Conservation (phyloP, 2,888 invertebrate genomes). For the Athalia circularis region DNA sequence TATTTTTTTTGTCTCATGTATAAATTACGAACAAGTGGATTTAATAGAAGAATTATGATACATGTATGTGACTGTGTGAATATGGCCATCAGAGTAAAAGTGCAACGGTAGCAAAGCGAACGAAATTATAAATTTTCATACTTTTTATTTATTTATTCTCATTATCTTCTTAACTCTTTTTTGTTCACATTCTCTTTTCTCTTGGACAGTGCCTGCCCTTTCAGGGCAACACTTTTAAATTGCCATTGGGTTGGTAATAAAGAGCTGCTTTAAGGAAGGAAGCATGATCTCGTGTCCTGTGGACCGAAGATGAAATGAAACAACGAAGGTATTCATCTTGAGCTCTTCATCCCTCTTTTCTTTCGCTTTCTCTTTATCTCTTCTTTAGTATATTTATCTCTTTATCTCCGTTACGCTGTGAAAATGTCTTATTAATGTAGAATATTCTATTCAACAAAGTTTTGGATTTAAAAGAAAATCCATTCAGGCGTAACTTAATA, state of each 20-base stretch:
- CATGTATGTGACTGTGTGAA: no score
- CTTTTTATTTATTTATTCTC: neutral
- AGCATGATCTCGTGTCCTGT: neutral
- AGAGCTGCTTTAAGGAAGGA: neutral
- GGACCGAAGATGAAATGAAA: conserved; percentile 31
- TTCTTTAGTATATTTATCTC: no score
- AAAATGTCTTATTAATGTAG: conserved; percentile 15
- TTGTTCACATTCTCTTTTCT: neutral
- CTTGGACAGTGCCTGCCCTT: neutral
- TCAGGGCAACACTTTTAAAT: neutral
- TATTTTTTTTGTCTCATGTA: no score
- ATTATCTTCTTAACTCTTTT: neutral
- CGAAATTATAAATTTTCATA: neutral
- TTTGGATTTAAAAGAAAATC: conserved; percentile 15
- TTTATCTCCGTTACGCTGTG: neutral
- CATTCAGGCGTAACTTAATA: conserved; percentile 38
- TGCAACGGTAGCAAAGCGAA: neutral
- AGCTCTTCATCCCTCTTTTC: no score
- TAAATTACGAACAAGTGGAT: no score
- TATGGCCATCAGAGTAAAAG: no score
- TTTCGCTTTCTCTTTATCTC: no score
- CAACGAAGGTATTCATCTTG: neutral
- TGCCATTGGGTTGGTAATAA: conserved; percentile 27
- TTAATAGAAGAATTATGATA: no score
- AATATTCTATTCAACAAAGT: conserved; percentile 26